A percentile compares a stretch with the other conserved stretches of the same genome.
Evolutionary conservation across 1,140 invertebrate genomes (phyloP).

Genomic region (Aphidius gifuensis): DNA sequence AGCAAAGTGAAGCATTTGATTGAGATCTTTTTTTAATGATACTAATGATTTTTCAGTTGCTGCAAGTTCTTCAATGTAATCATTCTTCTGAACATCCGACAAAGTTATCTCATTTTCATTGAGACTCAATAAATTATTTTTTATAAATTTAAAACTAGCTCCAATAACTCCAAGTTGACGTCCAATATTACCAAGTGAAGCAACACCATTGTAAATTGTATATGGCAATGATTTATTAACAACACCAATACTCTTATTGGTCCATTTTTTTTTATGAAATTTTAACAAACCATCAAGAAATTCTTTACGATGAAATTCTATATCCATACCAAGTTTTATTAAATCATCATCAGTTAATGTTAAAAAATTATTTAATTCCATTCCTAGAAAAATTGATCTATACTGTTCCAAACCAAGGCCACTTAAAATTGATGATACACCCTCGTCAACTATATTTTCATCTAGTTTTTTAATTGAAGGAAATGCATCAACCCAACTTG

Average conservation of each 20-base stretch:
- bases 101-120: constrained; percentile 24
- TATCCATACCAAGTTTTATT: constrained; percentile 52
- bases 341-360: constrained; percentile 55
- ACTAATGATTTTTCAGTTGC: constrained; percentile 32
- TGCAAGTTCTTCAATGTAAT: constrained; percentile 33
- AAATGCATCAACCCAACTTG: constrained; percentile 44
- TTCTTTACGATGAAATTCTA: constrained; percentile 56
- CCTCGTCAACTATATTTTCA: constrained; percentile 32
- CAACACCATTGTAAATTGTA: constrained; percentile 37
- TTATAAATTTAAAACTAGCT: constrained; percentile 42
- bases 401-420: constrained; percentile 59
- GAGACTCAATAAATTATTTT: constrained; percentile 29
- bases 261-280: constrained; percentile 59
- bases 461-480: constrained; percentile 27
- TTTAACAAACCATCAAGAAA: constrained; percentile 50
- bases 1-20: constrained; percentile 29
- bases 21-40: constrained; percentile 37
- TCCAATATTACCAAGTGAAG: constrained; percentile 34
- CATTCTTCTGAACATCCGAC: constrained; percentile 22
- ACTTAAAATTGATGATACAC: constrained; percentile 48
- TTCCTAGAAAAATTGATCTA: constrained; percentile 45
- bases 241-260: constrained; percentile 36
- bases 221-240: constrained; percentile 28
- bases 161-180: constrained; percentile 41
- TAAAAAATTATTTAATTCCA: constrained; percentile 57